Evolutionary conservation across 2,888 invertebrate species (phyloP), one percentile per base, ranked within the genome.

Genomic region (Bembecia ichneumoniformis): DNA sequence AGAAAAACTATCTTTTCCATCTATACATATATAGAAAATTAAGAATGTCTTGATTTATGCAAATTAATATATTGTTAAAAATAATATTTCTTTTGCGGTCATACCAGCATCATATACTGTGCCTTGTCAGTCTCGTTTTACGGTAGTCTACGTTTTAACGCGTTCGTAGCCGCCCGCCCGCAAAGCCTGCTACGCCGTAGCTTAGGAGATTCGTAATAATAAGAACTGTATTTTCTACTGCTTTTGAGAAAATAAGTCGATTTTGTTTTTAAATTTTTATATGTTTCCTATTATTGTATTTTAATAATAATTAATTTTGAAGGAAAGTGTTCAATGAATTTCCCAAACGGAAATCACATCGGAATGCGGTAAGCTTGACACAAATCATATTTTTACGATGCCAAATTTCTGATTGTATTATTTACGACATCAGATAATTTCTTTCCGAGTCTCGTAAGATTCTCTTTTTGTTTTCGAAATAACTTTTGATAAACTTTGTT

Each of bases 111-210:
- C 28, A 28, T 3, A 9, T 28, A 28, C 28, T 7, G 28, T 9
- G 9, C 28, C 28, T 3, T 28, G 28, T 28, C 28, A 28, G 28
- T 9, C 28, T 28, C 28, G 28, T 28, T 28, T 28, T 28, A 28
- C 28, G 5, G 40, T 40, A 53, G 55, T 54, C 57, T 64, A 62
- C 59, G 63, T 59, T 56, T 58, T 49, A 51, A 53, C 64, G 68
- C 66, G 59, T 46, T 51, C 71, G 71, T 71, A 74, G 71, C 58
- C 64, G 52, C 67, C 59, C 74, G 81, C 60, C 53, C 51, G 46
- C 54, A 55, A 52, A 57, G 54, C 40, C 55, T 47, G 48, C 67
- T 68, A 69, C 69, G 62, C 35, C 65, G 72, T 71, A 68, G 66
- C 64, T 58, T 66, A 66, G 66, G 65, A 58, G 54, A 51, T 50